Evolutionary conservation across 2,797 vertebrate species (phyloP).

Genomic region (Pogoniulus pusillus): DNA sequence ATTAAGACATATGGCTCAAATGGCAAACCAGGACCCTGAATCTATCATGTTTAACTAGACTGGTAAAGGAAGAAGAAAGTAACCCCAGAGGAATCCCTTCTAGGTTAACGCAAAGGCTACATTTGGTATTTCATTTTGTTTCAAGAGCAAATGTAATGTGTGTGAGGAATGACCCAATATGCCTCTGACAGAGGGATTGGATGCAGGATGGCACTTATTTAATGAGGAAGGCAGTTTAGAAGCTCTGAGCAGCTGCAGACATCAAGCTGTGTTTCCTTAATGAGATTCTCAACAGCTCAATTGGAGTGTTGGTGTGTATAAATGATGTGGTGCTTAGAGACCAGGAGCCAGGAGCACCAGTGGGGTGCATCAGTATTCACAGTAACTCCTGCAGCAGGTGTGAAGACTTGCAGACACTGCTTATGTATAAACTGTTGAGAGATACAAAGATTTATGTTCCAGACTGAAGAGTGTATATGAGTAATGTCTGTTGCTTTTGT

Average conservation of each 20-base stretch:
- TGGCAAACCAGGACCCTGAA: constrained; percentile 98
- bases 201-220: constrained; percentile 48
- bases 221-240: constrained; percentile 47
- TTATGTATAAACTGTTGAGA: constrained; percentile 25
- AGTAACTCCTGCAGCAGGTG: background rate
- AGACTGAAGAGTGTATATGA: background rate
- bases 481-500: constrained; percentile 8
- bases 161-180: constrained; percentile 24
- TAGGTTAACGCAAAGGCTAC: constrained; percentile 55
- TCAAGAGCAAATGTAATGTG: constrained; percentile 30
- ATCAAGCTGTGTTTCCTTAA: constrained; percentile 59
- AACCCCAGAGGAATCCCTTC: constrained; percentile 58
- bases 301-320: constrained; percentile 5
- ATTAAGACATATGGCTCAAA: constrained; percentile 96
- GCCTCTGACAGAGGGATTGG: constrained; percentile 35
- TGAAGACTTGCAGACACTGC: constrained; percentile 10
- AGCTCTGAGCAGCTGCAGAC: constrained; percentile 57
- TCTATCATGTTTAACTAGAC: constrained; percentile 95
- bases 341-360: background rate
- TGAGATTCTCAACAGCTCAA: constrained; percentile 35
- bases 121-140: constrained; percentile 47
- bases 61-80: constrained; percentile 47
- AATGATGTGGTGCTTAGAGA: background rate
- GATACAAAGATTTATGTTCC: constrained; percentile 38
- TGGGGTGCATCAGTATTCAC: background rate